Conservation (phyloP, 1,140 invertebrate species). For the Drosophila varians region DNA sequence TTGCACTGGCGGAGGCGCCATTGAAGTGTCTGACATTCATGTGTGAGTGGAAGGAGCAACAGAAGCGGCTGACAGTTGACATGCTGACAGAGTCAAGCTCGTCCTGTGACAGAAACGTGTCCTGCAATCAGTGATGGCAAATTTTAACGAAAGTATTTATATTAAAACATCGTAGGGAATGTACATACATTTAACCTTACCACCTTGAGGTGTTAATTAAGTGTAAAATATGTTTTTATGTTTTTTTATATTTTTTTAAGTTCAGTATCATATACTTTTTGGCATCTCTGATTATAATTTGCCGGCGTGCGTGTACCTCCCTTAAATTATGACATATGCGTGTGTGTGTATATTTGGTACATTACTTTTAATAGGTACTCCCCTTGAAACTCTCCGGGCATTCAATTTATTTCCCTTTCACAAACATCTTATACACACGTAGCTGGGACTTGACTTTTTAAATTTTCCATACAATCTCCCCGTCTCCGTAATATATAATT, state of each 20-base stretch:
- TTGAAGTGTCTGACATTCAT: slow-evolving; percentile 76
- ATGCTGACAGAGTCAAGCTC: slow-evolving; percentile 59
- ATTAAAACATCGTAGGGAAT: not conserved
- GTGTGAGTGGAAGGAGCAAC: slow-evolving; percentile 45
- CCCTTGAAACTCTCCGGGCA: slow-evolving; percentile 43
- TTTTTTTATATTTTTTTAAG: not conserved
- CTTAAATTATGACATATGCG: slow-evolving; percentile 20
- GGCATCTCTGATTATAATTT: slow-evolving; percentile 9
- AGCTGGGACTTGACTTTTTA: slow-evolving; percentile 50
- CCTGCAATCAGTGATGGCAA: slow-evolving; percentile 21
- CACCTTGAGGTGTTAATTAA: too few relatives aligned
- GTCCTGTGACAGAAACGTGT: slow-evolving; percentile 37
- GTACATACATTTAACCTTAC: too few relatives aligned
- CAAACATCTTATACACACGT: slow-evolving; percentile 69
- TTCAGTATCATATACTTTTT: not conserved
- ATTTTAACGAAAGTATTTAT: not conserved
- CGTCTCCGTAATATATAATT: slow-evolving; percentile 57
- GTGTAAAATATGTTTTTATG: too few relatives aligned
- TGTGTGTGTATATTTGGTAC: slow-evolving; percentile 22
- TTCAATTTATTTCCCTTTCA: slow-evolving; percentile 73
- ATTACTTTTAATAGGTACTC: slow-evolving; percentile 65
- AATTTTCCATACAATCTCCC: slow-evolving; percentile 59
- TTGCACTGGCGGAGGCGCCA: slow-evolving; percentile 37
- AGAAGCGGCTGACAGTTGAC: slow-evolving; percentile 70
- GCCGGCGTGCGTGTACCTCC: not conserved